Evolutionary conservation across 2,797 vertebrate species (phyloP).

Genomic region (Botia kubotai): DNA sequence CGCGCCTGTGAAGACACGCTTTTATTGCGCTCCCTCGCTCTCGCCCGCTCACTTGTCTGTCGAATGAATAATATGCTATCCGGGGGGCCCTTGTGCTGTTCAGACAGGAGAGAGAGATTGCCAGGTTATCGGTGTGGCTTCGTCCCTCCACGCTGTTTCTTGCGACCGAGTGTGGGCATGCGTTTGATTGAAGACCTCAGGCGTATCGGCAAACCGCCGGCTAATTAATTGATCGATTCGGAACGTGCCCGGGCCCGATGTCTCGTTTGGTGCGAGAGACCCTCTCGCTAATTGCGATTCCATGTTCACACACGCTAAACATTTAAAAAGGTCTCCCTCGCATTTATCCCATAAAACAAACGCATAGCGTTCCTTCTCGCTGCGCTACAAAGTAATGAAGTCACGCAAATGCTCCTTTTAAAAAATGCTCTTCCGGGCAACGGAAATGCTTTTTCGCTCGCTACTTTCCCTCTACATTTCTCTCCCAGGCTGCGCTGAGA

Average conservation of each 20-base stretch:
- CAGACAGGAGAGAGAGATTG: slow-evolving; percentile 34
- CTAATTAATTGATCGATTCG: slow-evolving; percentile 64
- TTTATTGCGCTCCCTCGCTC: slow-evolving; percentile 56
- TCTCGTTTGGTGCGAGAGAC: slow-evolving; percentile 41
- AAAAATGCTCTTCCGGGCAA: slow-evolving; percentile 32
- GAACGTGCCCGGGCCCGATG: slow-evolving; percentile 53
- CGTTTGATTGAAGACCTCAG: slow-evolving; percentile 60
- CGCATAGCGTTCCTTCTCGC: slow-evolving; percentile 36
- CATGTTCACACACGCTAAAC: slow-evolving; percentile 40
- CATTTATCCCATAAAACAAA: slow-evolving; percentile 47
- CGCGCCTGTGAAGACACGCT: slow-evolving; percentile 50
- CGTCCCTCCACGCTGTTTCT: background rate
- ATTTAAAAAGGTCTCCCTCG: slow-evolving; percentile 40
- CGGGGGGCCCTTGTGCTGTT: slow-evolving; percentile 42
- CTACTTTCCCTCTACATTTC: slow-evolving; percentile 7
- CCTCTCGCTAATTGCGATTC: slow-evolving; percentile 60
- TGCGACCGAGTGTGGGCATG: background rate
- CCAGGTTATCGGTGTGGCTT: background rate
- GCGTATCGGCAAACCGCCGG: slow-evolving; percentile 51
- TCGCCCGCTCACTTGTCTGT: slow-evolving; percentile 46
- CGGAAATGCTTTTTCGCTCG: slow-evolving; percentile 18
- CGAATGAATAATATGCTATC: slow-evolving; percentile 45
- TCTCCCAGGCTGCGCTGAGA: slow-evolving; percentile 23
- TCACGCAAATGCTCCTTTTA: slow-evolving; percentile 42
- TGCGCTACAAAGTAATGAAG: slow-evolving; percentile 46